Percentiles rank a stretch among this genome's conserved stretches.
Evolutionary conservation across 1,140 invertebrate genomes (phyloP).

Genomic region (Drosophila malerkotliana): DNA sequence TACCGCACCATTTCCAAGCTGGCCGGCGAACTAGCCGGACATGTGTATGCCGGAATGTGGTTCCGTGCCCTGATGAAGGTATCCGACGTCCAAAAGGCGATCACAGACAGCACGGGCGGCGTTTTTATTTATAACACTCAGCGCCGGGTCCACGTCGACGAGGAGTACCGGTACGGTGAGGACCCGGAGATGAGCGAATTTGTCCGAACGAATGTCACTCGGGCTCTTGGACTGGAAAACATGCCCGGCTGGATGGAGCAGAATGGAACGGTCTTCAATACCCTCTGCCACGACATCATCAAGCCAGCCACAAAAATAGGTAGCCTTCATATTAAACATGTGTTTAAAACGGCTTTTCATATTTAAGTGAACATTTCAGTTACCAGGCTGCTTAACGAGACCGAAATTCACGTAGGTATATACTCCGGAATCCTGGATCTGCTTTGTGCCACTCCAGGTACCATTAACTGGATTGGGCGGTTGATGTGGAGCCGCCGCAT

Average conservation of each 20-base stretch:
- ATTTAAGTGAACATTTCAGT: conserved; percentile 85
- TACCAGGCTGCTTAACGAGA: conserved; percentile 88
- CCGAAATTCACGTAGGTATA: conserved; percentile 82
- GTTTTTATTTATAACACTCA: conserved; percentile 67
- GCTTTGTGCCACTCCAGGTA: conserved; percentile 89
- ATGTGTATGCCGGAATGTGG: conserved; percentile 86
- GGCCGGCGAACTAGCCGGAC: conserved; percentile 84
- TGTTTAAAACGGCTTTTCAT: not conserved
- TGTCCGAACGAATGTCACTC: conserved; percentile 89
- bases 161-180: conserved; percentile 66
- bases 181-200: conserved; percentile 85
- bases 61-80: conserved; percentile 83
- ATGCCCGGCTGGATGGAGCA: conserved; percentile 87
- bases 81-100: conserved; percentile 39
- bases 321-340: conserved; percentile 57
- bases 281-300: conserved; percentile 90
- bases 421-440: conserved; percentile 86
- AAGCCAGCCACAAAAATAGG: conserved; percentile 90
- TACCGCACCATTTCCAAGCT: conserved; percentile 84
- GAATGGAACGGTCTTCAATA: conserved; percentile 87
- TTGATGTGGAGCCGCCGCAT: conserved; percentile 87
- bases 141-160: conserved; percentile 45
- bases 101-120: conserved; percentile 36
- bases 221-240: conserved; percentile 86
- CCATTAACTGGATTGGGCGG: conserved; percentile 89